phyloP scores from a whole-genome alignment of 2,113 vertebrate genomes.

The Colistium nudipinnis region DNA sequence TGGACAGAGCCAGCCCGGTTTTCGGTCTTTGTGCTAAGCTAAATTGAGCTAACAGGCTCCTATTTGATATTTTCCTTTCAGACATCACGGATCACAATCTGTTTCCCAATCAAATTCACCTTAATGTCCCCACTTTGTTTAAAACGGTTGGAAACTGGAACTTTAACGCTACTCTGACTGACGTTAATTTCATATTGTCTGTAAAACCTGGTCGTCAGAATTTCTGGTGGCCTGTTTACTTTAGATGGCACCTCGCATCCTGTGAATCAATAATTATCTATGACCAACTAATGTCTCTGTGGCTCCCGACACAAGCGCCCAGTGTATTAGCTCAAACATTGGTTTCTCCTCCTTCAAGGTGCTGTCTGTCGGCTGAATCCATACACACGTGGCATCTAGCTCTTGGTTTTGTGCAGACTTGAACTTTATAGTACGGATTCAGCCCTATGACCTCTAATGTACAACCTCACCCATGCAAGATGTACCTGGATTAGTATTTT shows the following conservation, averaged over 20 bases:
- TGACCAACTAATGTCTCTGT: constrained; percentile 26
- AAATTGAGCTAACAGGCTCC: background rate
- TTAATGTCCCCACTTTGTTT: background rate
- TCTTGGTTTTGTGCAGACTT: constrained; percentile 59
- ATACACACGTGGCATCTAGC: constrained; percentile 34
- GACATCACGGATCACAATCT: background rate
- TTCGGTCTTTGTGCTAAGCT: background rate
- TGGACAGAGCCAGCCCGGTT: background rate
- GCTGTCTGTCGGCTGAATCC: constrained; percentile 72
- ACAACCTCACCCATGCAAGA: constrained; percentile 51
- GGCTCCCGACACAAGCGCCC: constrained; percentile 36
- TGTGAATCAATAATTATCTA: constrained; percentile 52
- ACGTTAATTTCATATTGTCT: background rate
- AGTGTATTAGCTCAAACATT: constrained; percentile 39
- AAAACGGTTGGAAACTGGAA: constrained; percentile 19
- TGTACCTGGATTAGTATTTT: constrained; percentile 39
- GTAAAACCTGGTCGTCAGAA: constrained; percentile 18
- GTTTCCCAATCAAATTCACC: background rate
- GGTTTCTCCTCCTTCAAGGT: constrained; percentile 67
- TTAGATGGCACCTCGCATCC: constrained; percentile 19
- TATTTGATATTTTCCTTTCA: background rate
- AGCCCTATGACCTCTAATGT: constrained; percentile 63
- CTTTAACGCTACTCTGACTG: constrained; percentile 52
- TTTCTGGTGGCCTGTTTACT: constrained; percentile 17
- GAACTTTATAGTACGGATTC: constrained; percentile 63